Percentiles rank a stretch among this genome's conserved stretches.
These are phyloP conservation scores for Proisotoma minuta DNA, from an alignment of 2,888 invertebrate genomes.

Conservation along the genomic window DNA sequence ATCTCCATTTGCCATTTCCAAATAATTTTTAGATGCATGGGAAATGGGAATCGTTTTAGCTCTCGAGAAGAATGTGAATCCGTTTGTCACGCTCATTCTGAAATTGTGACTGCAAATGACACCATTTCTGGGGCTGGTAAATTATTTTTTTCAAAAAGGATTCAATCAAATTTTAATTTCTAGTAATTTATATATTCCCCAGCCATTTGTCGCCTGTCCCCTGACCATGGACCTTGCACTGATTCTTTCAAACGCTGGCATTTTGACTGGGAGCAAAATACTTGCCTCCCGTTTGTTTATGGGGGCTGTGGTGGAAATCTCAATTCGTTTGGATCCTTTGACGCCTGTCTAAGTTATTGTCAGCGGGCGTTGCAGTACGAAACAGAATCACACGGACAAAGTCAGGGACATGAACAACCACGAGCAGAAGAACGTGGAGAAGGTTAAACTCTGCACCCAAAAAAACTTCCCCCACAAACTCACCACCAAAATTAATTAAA, in stretches of 20 bases:
- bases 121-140: constrained; percentile 37
- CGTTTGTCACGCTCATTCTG: constrained; percentile 55
- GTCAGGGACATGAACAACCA: too few relatives aligned
- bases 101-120: constrained; percentile 50
- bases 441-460: too few relatives aligned
- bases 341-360: constrained; percentile 65
- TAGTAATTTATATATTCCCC: constrained; percentile 46
- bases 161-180: constrained; percentile 1
- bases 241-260: constrained; percentile 52
- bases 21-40: constrained; percentile 52
- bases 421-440: too few relatives aligned
- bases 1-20: not conserved
- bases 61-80: constrained; percentile 68
- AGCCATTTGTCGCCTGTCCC: constrained; percentile 64
- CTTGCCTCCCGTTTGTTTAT: constrained; percentile 75
- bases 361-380: constrained; percentile 28
- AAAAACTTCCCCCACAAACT: too few relatives aligned
- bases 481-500: too few relatives aligned
- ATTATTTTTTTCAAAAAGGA: not conserved
- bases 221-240: constrained; percentile 61
- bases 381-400: too few relatives aligned
- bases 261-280: constrained; percentile 60
- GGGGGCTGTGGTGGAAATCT: constrained; percentile 81
- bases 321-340: constrained; percentile 68
- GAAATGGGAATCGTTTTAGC: constrained; percentile 78